phyloP scores from a whole-genome alignment of 35 echinoderm and acorn worm species.

The Diadema setosum region DNA sequence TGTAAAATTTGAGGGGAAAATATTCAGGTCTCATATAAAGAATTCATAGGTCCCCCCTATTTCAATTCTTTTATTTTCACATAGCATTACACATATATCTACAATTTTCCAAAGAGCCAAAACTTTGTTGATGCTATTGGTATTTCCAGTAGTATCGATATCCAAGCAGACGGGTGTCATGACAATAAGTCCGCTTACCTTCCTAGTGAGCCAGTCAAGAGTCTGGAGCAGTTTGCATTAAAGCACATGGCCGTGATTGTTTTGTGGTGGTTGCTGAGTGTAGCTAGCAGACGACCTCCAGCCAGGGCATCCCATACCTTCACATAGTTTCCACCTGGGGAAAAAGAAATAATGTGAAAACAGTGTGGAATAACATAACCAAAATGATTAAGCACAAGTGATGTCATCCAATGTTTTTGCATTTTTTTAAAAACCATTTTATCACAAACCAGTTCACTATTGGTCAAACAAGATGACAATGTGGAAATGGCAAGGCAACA shows the following conservation, averaged over 20 bases:
- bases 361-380: background rate
- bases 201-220: conserved; percentile 81
- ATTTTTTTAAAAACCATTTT: background rate
- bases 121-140: no score
- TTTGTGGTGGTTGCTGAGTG: conserved; percentile 88
- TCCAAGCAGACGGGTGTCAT: no score
- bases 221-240: conserved; percentile 46
- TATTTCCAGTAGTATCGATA: no score
- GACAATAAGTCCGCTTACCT: conserved; percentile 59
- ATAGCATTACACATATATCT: background rate
- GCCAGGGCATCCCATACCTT: conserved; percentile 94
- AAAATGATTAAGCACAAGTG: no score
- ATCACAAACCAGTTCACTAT: background rate
- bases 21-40: no score
- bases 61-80: no score
- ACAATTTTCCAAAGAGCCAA: no score
- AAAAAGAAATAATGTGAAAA: background rate
- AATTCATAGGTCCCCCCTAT: no score
- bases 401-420: no score
- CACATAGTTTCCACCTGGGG: conserved; percentile 84
- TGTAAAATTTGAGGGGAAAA: no score
- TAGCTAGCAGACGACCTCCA: conserved; percentile 79
- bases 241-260: conserved; percentile 86
- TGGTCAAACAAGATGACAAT: background rate
- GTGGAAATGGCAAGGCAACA: no score